Evolutionary conservation across 2,113 vertebrate species (phyloP), one percentile per base, ranked within the genome.

Genomic region (Phylloscopus trochiloides): DNA sequence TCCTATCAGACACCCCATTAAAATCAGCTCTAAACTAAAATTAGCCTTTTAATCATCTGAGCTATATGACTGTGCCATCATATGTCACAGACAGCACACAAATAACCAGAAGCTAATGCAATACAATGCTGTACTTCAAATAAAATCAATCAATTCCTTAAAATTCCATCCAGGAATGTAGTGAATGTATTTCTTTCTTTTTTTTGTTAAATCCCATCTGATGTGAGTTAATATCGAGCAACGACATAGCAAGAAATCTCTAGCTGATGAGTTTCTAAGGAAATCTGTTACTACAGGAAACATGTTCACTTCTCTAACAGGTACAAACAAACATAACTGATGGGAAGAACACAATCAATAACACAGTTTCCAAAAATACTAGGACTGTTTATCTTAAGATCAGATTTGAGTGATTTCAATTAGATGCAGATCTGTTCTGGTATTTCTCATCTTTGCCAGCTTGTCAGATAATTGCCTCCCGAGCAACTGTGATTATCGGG

Each of bases 271-370:
- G 67, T 92, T 66, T 59, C 67, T 86, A 96, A 96, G 87, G 66
- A 96, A 83, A 97, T 96, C 86, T 94, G 45, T 72, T 59, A 90
- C 78, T 95, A 94, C 70, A 95, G 87, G 84, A 97, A 98, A 91
- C 92, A 97, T n/a, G 67, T 76, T 97, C 93, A 79, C 61, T 84
- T 82, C 52, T 97, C 94, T 94, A 98, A 96, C 95, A 97, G 94
- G 79, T 96, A 97, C 90, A 98, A 98, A 97, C 96, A 97, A 95
- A 97, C 96, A 96, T 83, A 92, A 93, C 88, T 96, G 94, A 96
- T 97, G 94, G 87, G 88, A 93, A 97, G 95, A 97, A 94, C 76
- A 94, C 92, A 97, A 98, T 97, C 97, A 96, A 97, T 96, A 96
- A 92, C 62, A 86, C 25, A 86, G 62, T 94, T 97, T 93, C 94